These are phyloP conservation scores for Himantopus leucocephalus DNA, from an alignment of 2,113 vertebrate genomes.

Conservation along the genomic window DNA sequence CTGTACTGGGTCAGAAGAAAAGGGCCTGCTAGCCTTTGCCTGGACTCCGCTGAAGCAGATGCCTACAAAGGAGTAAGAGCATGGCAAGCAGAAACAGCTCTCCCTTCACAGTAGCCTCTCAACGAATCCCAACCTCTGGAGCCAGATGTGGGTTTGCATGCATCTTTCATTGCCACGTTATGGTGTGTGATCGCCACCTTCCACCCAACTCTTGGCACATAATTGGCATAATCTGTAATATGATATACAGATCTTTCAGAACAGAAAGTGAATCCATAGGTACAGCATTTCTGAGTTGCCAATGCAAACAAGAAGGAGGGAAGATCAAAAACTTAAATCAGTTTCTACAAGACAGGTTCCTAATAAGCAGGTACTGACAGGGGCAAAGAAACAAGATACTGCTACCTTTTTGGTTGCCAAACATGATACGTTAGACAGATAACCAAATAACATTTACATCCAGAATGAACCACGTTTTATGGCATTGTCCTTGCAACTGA, in stretches of 20 bases:
- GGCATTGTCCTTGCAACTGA: not conserved
- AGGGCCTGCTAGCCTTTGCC: not conserved
- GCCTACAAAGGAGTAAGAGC: not conserved
- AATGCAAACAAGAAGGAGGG: not conserved
- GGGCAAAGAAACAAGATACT: not conserved
- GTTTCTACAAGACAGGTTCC: not conserved
- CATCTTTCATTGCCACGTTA: not conserved
- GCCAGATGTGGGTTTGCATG: not conserved
- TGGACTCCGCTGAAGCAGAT: not conserved
- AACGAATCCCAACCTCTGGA: not conserved
- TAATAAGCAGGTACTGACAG: not conserved
- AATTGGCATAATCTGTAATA: not conserved
- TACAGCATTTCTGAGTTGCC: not conserved
- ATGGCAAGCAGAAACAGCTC: not conserved
- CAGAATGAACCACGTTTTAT: not conserved
- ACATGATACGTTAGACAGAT: not conserved
- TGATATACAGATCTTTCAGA: not conserved
- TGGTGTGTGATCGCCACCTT: accelerated
- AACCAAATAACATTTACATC: not conserved
- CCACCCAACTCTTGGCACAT: accelerated
- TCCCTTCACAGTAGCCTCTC: not conserved
- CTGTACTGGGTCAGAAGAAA: not conserved
- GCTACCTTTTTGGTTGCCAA: not conserved
- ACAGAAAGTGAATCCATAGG: not conserved
- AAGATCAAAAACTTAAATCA: not conserved